Evolutionary conservation across 2,797 vertebrate species (phyloP), one percentile per base, ranked within the genome.

Genomic region (Tachyglossus aculeatus): DNA sequence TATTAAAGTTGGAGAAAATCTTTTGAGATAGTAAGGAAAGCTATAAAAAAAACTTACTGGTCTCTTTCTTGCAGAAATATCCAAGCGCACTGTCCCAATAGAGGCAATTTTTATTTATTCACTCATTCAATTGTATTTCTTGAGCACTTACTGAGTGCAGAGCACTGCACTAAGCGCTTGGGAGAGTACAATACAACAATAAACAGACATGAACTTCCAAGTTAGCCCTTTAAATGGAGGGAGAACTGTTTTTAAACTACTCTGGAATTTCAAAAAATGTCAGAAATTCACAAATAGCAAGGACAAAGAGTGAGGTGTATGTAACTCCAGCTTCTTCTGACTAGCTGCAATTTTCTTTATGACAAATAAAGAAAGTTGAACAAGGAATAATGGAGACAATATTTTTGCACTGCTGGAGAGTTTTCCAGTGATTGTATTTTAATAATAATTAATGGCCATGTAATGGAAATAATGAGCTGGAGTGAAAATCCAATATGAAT

Each of bases 401-500:
- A 73, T 57, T 14, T 83, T 78, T 69, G 41, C 47, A 55, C 39
- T 76, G 36, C 52, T 77, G 66, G 61, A 81, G 39, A 80, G 44
- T 33, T 83, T 86, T 71, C 54, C 53, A 56, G 45, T 85, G 13
- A 76, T 85, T 88, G 85, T 77, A 67, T 84, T 88, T 88, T 86
- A 87, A 78, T 18, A 77, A 34, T 81, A 88, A 86, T 81, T 90
- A 90, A 86, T 85, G 53, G 37, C 53, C 71, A 74, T 64, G 19
- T 67, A 87, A 89, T 58, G 34, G 33, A 75, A 89, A 88, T 86
- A 89, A 88, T 75, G 75, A 81, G 18, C 56, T 78, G 73, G 41
- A 79, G 48, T 76, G 59, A 83, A 85, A 86, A 81, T 67, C 58
- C 67, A 83, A 39, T 84, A 44, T 54, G 52, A 76, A 1, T 69